Percentiles rank a stretch among this genome's conserved stretches.
Evolutionary conservation across 1,140 invertebrate species (phyloP).

Genomic region (roundworm (Caenorhabditis elegans)): DNA sequence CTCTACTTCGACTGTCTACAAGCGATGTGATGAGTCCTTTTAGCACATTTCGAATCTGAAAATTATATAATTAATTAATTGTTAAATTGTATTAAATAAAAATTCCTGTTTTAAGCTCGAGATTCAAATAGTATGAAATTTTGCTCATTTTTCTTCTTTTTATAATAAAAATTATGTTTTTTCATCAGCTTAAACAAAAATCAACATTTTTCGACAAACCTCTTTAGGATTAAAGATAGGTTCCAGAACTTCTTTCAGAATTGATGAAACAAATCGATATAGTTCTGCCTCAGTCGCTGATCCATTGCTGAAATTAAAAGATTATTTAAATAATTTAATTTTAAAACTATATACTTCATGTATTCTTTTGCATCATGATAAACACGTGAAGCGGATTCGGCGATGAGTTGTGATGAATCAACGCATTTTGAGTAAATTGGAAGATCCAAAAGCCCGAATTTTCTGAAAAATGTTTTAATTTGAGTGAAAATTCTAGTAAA

Average conservation of each 20-base stretch:
- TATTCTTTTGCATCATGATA: not conserved
- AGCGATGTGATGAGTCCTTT: not conserved
- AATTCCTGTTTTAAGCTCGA: no score
- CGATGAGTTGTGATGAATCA: not conserved
- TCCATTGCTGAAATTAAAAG: not conserved
- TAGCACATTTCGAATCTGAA: not conserved
- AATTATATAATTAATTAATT: not conserved
- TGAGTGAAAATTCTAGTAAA: not conserved
- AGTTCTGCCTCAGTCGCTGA: not conserved
- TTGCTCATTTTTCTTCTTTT: no score
- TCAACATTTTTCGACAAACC: no score
- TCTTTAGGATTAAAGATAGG: not conserved
- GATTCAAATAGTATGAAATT: no score
- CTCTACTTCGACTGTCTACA: not conserved
- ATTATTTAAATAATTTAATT: not conserved
- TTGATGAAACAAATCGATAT: not conserved
- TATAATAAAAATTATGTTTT: no score
- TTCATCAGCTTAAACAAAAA: no score
- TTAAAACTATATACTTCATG: not conserved
- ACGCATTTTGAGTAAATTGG: not conserved
- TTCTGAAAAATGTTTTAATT: not conserved
- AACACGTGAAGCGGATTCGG: not conserved
- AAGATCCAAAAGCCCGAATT: not conserved
- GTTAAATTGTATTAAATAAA: no score
- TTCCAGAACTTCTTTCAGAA: not conserved